Evolutionary conservation across 53 echinoderm and acorn worm species (phyloP), one percentile per base, ranked within the genome.

Genomic region (Apostichopus leukothele): DNA sequence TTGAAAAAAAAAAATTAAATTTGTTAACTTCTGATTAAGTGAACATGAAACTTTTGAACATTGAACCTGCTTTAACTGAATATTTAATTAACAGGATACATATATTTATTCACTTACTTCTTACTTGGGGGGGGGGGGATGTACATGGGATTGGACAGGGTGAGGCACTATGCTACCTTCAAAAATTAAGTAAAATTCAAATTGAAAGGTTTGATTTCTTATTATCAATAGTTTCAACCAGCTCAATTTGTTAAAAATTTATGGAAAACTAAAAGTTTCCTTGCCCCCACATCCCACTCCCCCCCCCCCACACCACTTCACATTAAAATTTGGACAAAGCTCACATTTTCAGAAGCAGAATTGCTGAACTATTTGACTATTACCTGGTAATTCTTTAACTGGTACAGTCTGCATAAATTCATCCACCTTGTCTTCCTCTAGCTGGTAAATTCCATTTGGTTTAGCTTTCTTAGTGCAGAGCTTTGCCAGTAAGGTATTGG

Each of bases 371-470:
- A 16, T 18, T 71, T 71, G 6, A 3, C 6, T 71, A 71, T 5
- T 91, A 98, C 98, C 95, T 88, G 98, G 98, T 52, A 98, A 74
- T 78, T 94, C 93, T 73, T 89, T 93, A 67, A 98, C 93, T 68
- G 90, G 88, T 77, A 94, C 94, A 3, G 74, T 88, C 84, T 94
- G 94, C 87, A 95, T 97, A 86, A 96, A 98, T 4, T 93, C 94
- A 61, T 78, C 78, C 6, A 91, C 93, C 52, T 84, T 87, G 20
- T 91, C 75, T 11, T 89, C 66, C 51, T 93, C 91, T 76, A 98
- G 61, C 81, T 74, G 85, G 88, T 86, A 94, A 84, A 95, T 95
- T 19, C 98, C 95, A 79, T 98, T 94, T 19, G 98, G 98, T 76
- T 98, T 98, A 54, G 98, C 98, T 27, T 91, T 88, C 59, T 93